Base-by-base conservation (phyloP, 2,113 vertebrate genomes). In the Gasterosteus aculeatus region DNA sequence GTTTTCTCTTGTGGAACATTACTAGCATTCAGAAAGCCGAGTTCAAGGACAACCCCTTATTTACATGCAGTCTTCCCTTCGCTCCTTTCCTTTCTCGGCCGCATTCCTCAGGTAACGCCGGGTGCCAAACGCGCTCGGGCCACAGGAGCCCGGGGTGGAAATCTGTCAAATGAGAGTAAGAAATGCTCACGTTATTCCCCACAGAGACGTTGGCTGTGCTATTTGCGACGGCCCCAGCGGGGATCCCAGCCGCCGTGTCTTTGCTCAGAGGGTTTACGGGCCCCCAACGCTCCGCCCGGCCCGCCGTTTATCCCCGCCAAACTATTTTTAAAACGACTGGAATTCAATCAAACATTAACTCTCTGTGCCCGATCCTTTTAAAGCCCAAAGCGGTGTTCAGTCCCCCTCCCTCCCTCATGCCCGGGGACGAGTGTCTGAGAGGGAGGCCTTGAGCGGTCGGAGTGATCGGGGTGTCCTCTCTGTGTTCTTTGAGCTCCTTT, bases 291-390 rank as follows among this genome's bases (percentile, higher is more conserved):
- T 84, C 77, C 9, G 49, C 19, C 80, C 64, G 10, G 69, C 82
- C 84, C 82, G 78, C 89, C 70, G 61, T 82, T 91, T 90, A 92
- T 90, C 89, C 87, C 61, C 76, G 74, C 59, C 35, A 7, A 38
- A 89, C 93, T 94, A 94, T 92, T 92, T 93, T 92, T 94, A 91
- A 92, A 88, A 79, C 69, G 16, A 64, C 78, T 88, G 92, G 91
- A 93, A 93, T 93, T 92, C 85, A 88, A 92, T 92, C 88, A 94
- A 92, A 93, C 89, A 90, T 86, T 74, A 78, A 82, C 84, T 85
- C 89, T 90, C 67, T 90, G 66, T 87, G 65, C 83, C 77, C 76
- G 74, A 82, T 89, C 89, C 89, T 88, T 92, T 92, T 88, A 89
- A 90, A 92, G 91, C 85, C 78, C 89, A 82, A 68, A 72, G 82